A percentile compares a stretch with the other conserved stretches of the same genome.
phyloP scores from a whole-genome alignment of 2,797 vertebrate genomes.

The Triplophysa yarkandensis region DNA sequence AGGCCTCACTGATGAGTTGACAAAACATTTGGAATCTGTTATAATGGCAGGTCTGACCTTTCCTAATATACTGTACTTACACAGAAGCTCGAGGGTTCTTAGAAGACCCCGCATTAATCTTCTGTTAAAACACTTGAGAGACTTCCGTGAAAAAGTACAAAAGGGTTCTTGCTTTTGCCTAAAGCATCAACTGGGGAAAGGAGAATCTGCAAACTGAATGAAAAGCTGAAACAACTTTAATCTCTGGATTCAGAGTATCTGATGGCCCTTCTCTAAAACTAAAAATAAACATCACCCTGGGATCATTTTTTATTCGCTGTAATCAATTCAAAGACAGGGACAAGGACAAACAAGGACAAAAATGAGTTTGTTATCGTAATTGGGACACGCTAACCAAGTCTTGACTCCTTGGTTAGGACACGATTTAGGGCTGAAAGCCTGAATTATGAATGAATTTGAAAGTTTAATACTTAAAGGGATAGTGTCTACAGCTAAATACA shows the following conservation, averaged over 20 bases:
- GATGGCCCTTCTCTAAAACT: constrained; percentile 13
- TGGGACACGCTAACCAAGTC: neutral
- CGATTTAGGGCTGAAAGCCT: neutral
- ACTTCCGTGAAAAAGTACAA: constrained; percentile 34
- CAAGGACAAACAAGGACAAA: neutral
- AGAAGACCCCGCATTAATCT: neutral
- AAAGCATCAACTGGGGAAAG: constrained; percentile 58
- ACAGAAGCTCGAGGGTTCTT: constrained; percentile 16
- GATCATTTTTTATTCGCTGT: neutral
- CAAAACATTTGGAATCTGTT: constrained; percentile 5
- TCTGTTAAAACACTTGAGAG: constrained; percentile 27
- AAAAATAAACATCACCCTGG: constrained; percentile 4
- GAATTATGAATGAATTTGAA: neutral
- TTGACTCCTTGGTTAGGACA: neutral
- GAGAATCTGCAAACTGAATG: constrained; percentile 35
- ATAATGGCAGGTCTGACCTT: constrained; percentile 34
- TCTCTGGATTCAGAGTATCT: constrained; percentile 21
- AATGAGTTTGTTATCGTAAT: neutral
- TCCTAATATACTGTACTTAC: neutral
- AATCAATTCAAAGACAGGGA: constrained; percentile 1
- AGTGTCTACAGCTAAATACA: no score
- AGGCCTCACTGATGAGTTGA: constrained; percentile 8
- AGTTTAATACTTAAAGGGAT: neutral
- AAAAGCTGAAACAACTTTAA: constrained; percentile 17
- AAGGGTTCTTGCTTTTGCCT: constrained; percentile 62